Percentiles rank a stretch among this genome's conserved stretches.
phyloP scores from a whole-genome alignment of 2,113 vertebrate genomes.

The Atlantisia rogersi region DNA sequence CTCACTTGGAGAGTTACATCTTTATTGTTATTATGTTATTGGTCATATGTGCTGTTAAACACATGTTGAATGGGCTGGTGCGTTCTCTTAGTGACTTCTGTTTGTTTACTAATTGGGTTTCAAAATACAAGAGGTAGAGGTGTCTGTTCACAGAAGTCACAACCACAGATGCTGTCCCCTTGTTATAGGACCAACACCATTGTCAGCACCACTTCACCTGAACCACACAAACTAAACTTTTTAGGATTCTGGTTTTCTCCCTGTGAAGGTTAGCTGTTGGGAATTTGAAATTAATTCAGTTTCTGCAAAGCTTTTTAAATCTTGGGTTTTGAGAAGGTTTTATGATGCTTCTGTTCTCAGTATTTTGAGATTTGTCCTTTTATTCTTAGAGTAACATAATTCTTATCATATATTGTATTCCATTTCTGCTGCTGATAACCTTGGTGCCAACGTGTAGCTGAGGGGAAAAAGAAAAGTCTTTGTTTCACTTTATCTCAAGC shows the following conservation, averaged over 20 bases:
- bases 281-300: background rate
- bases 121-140: background rate
- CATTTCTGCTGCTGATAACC: background rate
- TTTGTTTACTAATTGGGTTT: background rate
- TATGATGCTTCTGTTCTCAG: background rate
- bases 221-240: background rate
- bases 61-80: background rate
- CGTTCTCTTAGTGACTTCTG: background rate
- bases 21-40: background rate
- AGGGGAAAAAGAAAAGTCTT: background rate
- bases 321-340: background rate
- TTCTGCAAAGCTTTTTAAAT: slow-evolving; percentile 8
- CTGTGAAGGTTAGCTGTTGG: background rate
- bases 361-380: background rate
- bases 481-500: background rate
- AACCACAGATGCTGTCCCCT: background rate
- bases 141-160: background rate
- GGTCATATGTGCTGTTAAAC: background rate
- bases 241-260: background rate
- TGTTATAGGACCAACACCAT: background rate
- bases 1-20: background rate
- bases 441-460: background rate
- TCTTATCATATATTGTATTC: background rate
- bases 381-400: background rate
- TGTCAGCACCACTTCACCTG: background rate